phyloP scores from a whole-genome alignment of 2,113 vertebrate species.

The Pionites leucogaster region DNA sequence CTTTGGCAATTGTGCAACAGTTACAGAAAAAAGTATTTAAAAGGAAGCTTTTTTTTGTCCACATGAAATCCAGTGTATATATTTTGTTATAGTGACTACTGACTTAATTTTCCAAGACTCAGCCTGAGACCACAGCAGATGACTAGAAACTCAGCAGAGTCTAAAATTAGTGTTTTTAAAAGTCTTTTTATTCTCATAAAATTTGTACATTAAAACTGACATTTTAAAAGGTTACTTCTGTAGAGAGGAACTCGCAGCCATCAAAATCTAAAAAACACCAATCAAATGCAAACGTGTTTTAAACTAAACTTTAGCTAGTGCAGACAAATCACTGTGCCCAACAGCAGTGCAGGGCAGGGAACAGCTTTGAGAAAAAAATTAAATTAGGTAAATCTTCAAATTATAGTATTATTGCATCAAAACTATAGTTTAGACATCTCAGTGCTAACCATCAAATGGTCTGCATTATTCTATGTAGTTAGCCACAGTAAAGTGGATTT shows the following conservation, averaged over 20 bases:
- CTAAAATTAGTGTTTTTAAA: constrained; percentile 66
- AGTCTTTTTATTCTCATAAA: constrained; percentile 72
- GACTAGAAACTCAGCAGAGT: constrained; percentile 62
- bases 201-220: constrained; percentile 70
- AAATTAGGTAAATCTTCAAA: constrained; percentile 18
- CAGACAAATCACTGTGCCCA: background rate
- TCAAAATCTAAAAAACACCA: constrained; percentile 60
- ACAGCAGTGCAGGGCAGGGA: fast-evolving
- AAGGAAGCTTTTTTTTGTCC: constrained; percentile 26
- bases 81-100: constrained; percentile 59
- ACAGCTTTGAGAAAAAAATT: background rate
- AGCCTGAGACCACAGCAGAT: constrained; percentile 63
- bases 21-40: constrained; percentile 47
- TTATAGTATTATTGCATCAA: background rate
- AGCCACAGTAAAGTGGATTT: background rate
- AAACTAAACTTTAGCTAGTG: background rate
- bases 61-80: constrained; percentile 30
- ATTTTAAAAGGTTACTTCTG: constrained; percentile 72
- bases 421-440: background rate
- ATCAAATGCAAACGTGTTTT: constrained; percentile 45
- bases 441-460: background rate
- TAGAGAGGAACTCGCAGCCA: constrained; percentile 51
- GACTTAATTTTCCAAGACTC: constrained; percentile 60
- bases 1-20: constrained; percentile 5
- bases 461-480: background rate